A percentile compares a stretch with the other conserved stretches of the same genome.
Evolutionary conservation across 2,888 invertebrate genomes (phyloP).

Genomic region (Nomada hirtipes): DNA sequence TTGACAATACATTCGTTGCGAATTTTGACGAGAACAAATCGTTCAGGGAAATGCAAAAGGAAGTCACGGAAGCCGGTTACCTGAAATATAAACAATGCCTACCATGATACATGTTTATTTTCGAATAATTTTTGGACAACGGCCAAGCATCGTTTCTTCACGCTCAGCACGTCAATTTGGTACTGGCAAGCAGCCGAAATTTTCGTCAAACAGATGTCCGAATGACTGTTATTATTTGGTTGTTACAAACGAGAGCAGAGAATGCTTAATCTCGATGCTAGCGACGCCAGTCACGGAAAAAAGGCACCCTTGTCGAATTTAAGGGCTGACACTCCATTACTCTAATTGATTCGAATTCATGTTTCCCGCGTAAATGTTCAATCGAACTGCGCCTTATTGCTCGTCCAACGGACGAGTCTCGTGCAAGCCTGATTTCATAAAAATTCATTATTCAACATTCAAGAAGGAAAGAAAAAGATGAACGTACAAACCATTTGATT

Average conservation of each 20-base stretch:
- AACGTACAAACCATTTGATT: background rate
- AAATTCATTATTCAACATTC: background rate
- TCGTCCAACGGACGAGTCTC: background rate
- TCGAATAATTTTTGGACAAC: constrained; percentile 68
- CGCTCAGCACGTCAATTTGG: constrained; percentile 65
- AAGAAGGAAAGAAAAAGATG: background rate
- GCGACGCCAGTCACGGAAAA: constrained; percentile 23
- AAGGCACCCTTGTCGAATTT: constrained; percentile 59
- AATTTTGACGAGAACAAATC: background rate
- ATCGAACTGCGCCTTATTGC: background rate
- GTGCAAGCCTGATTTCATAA: background rate
- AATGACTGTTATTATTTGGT: constrained; percentile 61
- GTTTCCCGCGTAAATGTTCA: background rate
- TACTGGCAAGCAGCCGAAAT: constrained; percentile 72
- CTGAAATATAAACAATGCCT: constrained; percentile 60
- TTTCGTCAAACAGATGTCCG: constrained; percentile 69
- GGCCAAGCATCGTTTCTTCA: constrained; percentile 59
- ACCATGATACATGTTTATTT: constrained; percentile 68
- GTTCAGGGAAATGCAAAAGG: background rate
- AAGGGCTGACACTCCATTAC: constrained; percentile 34
- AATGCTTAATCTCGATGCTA: constrained; percentile 45
- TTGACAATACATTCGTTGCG: background rate
- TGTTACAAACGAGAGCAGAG: constrained; percentile 56
- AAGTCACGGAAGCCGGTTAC: constrained; percentile 24
- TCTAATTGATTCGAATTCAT: background rate